phyloP scores from a whole-genome alignment of 2,113 vertebrate genomes.

The Micromys minutus region DNA sequence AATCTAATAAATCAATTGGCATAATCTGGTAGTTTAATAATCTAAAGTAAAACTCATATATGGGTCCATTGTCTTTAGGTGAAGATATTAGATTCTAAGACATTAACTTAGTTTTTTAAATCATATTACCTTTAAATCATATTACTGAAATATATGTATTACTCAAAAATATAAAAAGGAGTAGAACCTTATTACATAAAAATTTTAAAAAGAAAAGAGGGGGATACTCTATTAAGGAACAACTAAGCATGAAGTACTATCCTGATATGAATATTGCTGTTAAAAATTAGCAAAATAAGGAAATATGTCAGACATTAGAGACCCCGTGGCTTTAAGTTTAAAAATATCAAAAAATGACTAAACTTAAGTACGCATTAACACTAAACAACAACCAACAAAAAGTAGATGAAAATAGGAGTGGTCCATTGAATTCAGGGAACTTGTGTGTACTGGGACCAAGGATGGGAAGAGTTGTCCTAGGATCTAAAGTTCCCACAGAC shows the following conservation, averaged over 20 bases:
- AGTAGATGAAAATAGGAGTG: not conserved
- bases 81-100: not conserved
- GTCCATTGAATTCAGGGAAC: slow-evolving; percentile 24
- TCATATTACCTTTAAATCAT: not conserved
- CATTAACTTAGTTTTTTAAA: not conserved
- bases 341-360: slow-evolving; percentile 12
- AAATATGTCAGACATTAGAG: not conserved
- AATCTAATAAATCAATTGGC: not conserved
- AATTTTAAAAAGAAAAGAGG: not conserved
- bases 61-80: slow-evolving; percentile 7
- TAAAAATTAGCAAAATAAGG: not conserved
- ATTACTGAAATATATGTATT: not conserved
- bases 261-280: not conserved
- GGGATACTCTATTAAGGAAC: not conserved
- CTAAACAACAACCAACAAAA: not conserved
- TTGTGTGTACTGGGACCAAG: not conserved
- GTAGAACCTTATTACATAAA: not conserved
- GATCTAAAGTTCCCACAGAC: not conserved
- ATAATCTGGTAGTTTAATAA: slow-evolving; percentile 20
- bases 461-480: not conserved
- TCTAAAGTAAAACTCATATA: slow-evolving; percentile 54
- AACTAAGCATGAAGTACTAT: not conserved
- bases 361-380: not conserved
- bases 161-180: slow-evolving; percentile 2
- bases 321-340: not conserved